phyloP scores from a whole-genome alignment of 2,888 invertebrate genomes.

The Pteria penguin region DNA sequence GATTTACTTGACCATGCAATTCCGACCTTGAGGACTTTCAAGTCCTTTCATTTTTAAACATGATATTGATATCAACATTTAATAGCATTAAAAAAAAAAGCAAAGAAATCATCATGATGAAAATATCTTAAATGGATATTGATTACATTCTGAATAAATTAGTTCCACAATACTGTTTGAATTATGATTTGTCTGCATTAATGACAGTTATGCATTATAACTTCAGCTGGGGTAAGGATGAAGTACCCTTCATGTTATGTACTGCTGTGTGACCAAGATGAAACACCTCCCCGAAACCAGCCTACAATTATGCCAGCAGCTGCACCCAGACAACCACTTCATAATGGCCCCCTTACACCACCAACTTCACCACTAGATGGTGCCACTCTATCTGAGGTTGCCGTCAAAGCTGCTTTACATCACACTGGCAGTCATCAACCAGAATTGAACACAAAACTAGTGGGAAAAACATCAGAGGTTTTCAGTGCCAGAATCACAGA shows the following conservation, averaged over 20 bases:
- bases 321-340: constrained; percentile 31
- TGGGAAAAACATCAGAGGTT: constrained; percentile 48
- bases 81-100: no score
- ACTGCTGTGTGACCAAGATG: constrained; percentile 81
- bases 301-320: constrained; percentile 29
- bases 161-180: no score
- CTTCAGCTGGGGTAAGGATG: constrained; percentile 94
- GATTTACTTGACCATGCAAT: no score
- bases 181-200: no score
- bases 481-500: constrained; percentile 65
- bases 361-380: constrained; percentile 75
- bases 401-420: constrained; percentile 45
- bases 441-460: constrained; percentile 52
- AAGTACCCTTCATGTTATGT: constrained; percentile 97
- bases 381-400: constrained; percentile 48
- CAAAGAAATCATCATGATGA: no score
- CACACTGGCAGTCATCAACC: constrained; percentile 45
- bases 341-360: constrained; percentile 68
- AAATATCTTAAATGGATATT: no score
- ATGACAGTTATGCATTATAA: no score
- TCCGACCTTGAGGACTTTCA: no score
- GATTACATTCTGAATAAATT: no score
- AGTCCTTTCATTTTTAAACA: no score
- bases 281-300: constrained; percentile 65
- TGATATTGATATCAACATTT: no score